A percentile compares a stretch with the other conserved stretches of the same genome.
Conservation (phyloP, 2,888 invertebrate genomes). For the Argyra leucocephala region DNA sequence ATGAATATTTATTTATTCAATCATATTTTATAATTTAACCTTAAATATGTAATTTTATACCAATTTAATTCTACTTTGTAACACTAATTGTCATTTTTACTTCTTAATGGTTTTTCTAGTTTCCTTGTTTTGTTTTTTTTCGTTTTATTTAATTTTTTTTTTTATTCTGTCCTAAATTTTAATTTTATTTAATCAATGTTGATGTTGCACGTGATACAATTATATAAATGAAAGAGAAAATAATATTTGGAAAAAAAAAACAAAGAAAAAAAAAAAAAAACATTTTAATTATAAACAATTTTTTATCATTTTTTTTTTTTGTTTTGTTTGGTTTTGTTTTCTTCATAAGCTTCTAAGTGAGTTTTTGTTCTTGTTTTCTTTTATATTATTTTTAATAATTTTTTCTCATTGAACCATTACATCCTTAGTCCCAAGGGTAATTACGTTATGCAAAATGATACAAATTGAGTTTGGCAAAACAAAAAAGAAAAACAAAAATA, state of each 20-base stretch:
- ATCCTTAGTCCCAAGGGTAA: not conserved
- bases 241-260: not conserved
- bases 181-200: conserved; percentile 9
- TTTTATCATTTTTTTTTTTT: not conserved
- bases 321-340: not conserved
- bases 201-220: conserved; percentile 9
- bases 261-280: not conserved
- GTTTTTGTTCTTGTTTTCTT: not conserved
- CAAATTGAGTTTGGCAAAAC: not conserved
- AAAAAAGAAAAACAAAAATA: not conserved
- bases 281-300: conserved; percentile 1
- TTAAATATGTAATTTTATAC: not conserved
- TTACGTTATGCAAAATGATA: not conserved
- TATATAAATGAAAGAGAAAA: not conserved
- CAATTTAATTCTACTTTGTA: not conserved
- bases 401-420: not conserved
- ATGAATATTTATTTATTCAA: no score
- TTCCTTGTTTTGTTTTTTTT: not conserved
- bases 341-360: not conserved
- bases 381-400: not conserved
- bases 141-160: not conserved
- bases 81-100: not conserved
- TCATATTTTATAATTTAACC: not conserved
- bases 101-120: not conserved
- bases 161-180: not conserved